Base-by-base conservation (phyloP, 2,888 invertebrate genomes). In the Stenotaenia linearis region DNA sequence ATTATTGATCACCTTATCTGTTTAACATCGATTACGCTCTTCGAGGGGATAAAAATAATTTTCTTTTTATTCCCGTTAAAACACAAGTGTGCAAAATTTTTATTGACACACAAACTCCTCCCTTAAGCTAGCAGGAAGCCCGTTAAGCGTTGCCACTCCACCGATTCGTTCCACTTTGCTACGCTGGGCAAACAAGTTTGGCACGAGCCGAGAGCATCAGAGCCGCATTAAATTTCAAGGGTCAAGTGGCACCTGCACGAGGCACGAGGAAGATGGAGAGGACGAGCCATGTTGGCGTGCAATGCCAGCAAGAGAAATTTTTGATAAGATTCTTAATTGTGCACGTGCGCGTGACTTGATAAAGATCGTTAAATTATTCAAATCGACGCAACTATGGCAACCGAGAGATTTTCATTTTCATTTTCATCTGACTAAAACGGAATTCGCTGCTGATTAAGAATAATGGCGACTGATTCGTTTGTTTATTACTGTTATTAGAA, bases 131-230 rank as follows among this genome's bases (percentile, higher is more conserved):
- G 69, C 69, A 69, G 69, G 69, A 69, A 69, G 69, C 69, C 69
- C 28, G 69, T 69, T 69, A 69, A 69, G 69, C 69, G 69, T 15
- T 28, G 28, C 69, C 69, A 69, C 69, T 69, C 69, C 69, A 69
- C 69, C 69, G 69, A 69, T 69, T 69, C 69, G 69, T 69, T 69
- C 69, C 69, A 69, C 69, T 69, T 69, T 28, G 69, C 69, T 69
- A 69, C 69, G 69, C 69, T 69, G 69, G 69, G 28, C 25, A 69
- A 69, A 69, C 69, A 69, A 69, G 69, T 28, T 69, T 28, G 69
- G 69, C 25, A 69, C 69, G 5, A 69, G 69, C 69, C 69, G 25
- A 69, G 25, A 69, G 69, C 69, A 69, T 69, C 69, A 28, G 69
- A 69, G 69, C 28, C 23, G 69, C 69, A 69, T 69, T 69, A 69